Evolutionary conservation across 2,888 invertebrate species (phyloP).

Genomic region (Portevinia maculata): DNA sequence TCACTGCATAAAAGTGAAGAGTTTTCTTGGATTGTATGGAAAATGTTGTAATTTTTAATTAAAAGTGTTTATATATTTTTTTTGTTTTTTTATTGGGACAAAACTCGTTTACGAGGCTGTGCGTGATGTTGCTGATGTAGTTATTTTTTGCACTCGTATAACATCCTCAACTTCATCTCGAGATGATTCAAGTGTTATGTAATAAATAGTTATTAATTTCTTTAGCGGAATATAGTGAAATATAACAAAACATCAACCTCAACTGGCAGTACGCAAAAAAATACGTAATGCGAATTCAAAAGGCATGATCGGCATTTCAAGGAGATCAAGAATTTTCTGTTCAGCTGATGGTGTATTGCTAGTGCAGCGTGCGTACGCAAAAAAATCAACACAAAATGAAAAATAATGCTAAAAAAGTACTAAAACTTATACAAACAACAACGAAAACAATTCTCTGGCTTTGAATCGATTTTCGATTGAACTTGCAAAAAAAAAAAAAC

Average conservation of each 20-base stretch:
- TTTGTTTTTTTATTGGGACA: conserved; percentile 10
- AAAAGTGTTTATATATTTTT: conserved; percentile 9
- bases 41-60: conserved; percentile 16
- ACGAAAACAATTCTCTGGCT: conserved; percentile 51
- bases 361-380: conserved; percentile 68
- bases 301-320: conserved; percentile 75
- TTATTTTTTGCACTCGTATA: conserved; percentile 11
- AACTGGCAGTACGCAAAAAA: conserved; percentile 28
- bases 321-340: conserved; percentile 74
- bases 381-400: conserved; percentile 53
- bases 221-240: conserved; percentile 32
- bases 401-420: conserved; percentile 41
- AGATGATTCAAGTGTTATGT: conserved; percentile 37
- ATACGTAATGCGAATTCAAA: conserved; percentile 68
- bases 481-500: conserved; percentile 33
- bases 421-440: conserved; percentile 43
- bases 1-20: neutral
- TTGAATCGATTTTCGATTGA: conserved; percentile 61
- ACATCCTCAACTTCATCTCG: neutral
- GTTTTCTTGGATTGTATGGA: neutral
- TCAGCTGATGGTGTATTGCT: conserved; percentile 69
- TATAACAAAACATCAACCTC: conserved; percentile 27
- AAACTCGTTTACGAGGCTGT: conserved; percentile 61
- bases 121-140: conserved; percentile 61
- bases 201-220: conserved; percentile 15